A percentile compares a stretch with the other conserved stretches of the same genome.
Evolutionary conservation across 2,888 invertebrate genomes (phyloP).

Genomic region (Epinotia demarniana): DNA sequence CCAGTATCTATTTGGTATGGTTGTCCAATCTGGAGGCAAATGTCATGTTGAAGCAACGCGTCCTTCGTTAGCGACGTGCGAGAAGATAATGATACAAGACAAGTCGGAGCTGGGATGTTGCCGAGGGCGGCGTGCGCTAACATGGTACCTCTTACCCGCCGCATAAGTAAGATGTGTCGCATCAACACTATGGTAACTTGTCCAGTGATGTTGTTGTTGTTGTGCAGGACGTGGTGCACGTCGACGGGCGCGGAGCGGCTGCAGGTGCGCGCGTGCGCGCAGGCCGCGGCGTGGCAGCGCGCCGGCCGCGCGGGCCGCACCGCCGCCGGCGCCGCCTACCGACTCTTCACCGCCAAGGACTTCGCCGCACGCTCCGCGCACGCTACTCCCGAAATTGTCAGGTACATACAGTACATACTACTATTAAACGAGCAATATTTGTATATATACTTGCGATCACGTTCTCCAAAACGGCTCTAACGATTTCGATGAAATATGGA

Average conservation of each 20-base stretch:
- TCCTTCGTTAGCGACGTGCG: neutral
- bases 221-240: constrained; percentile 89
- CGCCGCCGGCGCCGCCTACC: constrained; percentile 92
- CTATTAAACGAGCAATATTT: too few species aligned
- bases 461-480: too few species aligned
- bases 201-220: neutral
- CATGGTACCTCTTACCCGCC: too few species aligned
- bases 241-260: constrained; percentile 93
- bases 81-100: neutral
- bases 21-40: neutral
- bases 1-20: neutral
- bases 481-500: too few species aligned
- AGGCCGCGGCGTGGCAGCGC: constrained; percentile 97
- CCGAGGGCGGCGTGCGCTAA: neutral
- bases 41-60: neutral
- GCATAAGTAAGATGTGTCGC: too few species aligned
- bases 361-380: constrained; percentile 89
- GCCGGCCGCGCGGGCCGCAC: constrained; percentile 97
- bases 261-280: constrained; percentile 92
- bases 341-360: constrained; percentile 92
- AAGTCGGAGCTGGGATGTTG: too few species aligned
- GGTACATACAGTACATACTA: too few species aligned
- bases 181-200: too few species aligned
- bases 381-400: constrained; percentile 93
- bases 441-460: too few species aligned